Evolutionary conservation across 2,113 vertebrate species (phyloP).

Genomic region (Epinephelus cyanopodus): DNA sequence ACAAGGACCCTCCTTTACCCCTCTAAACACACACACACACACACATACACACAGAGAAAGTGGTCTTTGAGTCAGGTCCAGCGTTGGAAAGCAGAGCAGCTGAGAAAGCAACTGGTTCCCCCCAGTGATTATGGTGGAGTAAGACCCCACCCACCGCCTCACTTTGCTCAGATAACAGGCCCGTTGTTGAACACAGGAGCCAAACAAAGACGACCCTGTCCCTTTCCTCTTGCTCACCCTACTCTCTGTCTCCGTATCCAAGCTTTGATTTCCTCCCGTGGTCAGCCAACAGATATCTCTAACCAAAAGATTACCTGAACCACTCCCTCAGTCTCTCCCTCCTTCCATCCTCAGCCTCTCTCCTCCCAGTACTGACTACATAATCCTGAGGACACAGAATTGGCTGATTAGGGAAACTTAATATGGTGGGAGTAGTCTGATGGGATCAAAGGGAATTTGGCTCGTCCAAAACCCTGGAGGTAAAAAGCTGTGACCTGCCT

Average conservation of each 20-base stretch:
- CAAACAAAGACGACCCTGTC: slow-evolving; percentile 86
- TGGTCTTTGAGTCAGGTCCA: slow-evolving; percentile 81
- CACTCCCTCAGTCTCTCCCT: slow-evolving; percentile 33
- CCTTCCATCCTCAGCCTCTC: slow-evolving; percentile 39
- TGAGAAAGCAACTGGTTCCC: slow-evolving; percentile 81
- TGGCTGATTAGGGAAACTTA: slow-evolving; percentile 74
- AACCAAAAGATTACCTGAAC: slow-evolving; percentile 74
- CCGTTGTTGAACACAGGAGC: slow-evolving; percentile 75
- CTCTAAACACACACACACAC: slow-evolving; percentile 22
- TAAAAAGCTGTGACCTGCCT: slow-evolving; percentile 43
- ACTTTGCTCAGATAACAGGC: slow-evolving; percentile 79
- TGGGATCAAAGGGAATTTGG: slow-evolving; percentile 56
- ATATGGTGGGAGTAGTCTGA: slow-evolving; percentile 67
- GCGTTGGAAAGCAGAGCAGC: slow-evolving; percentile 81
- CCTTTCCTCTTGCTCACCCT: slow-evolving; percentile 57
- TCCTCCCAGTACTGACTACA: slow-evolving; percentile 48
- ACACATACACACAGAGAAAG: slow-evolving; percentile 36
- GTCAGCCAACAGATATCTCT: slow-evolving; percentile 77
- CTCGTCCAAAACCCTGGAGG: slow-evolving; percentile 9
- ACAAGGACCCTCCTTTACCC: slow-evolving; percentile 29
- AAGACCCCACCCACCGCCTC: slow-evolving; percentile 71
- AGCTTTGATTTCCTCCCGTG: slow-evolving; percentile 83
- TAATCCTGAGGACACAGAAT: slow-evolving; percentile 69
- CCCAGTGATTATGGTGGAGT: slow-evolving; percentile 76
- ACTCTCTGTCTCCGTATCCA: slow-evolving; percentile 59